phyloP scores from a whole-genome alignment of 2,888 invertebrate genomes.

The Caenorhabditis sp. region DNA sequence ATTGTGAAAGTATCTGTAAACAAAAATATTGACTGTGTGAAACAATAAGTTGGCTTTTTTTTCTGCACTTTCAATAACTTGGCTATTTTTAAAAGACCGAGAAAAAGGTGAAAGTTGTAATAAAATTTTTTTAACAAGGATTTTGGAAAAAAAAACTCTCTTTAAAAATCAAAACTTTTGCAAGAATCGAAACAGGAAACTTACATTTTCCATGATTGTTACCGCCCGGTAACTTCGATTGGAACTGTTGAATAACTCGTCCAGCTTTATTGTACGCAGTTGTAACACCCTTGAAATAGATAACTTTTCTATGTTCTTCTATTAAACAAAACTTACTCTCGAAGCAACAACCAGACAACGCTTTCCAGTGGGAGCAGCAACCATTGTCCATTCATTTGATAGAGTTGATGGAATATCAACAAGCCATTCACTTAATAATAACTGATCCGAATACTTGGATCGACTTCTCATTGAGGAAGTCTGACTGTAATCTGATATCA shows the following conservation, averaged over 20 bases:
- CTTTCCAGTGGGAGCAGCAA: conserved; percentile 84
- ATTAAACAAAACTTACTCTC: conserved; percentile 73
- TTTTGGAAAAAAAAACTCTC: background rate
- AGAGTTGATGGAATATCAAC: conserved; percentile 80
- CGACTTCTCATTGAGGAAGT: background rate
- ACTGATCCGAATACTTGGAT: conserved; percentile 39
- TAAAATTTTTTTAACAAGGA: no score
- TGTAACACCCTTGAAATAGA: conserved; percentile 78
- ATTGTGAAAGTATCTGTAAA: conserved; percentile 75
- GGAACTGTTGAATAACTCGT: conserved; percentile 74
- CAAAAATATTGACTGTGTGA: no score
- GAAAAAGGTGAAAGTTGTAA: no score
- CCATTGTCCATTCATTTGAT: conserved; percentile 73
- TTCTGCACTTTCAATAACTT: no score
- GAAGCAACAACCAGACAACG: conserved; percentile 84
- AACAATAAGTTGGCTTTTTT: no score
- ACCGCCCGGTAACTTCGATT: conserved; percentile 77
- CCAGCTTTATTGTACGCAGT: conserved; percentile 58
- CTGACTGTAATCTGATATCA: background rate
- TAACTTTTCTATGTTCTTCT: background rate
- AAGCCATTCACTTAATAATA: conserved; percentile 94
- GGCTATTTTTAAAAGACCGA: no score
- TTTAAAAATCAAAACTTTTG: no score
- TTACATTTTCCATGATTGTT: conserved; percentile 15
- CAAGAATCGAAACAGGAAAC: background rate